Conservation (phyloP, 2,797 vertebrate genomes). For the Trachurus trachurus region DNA sequence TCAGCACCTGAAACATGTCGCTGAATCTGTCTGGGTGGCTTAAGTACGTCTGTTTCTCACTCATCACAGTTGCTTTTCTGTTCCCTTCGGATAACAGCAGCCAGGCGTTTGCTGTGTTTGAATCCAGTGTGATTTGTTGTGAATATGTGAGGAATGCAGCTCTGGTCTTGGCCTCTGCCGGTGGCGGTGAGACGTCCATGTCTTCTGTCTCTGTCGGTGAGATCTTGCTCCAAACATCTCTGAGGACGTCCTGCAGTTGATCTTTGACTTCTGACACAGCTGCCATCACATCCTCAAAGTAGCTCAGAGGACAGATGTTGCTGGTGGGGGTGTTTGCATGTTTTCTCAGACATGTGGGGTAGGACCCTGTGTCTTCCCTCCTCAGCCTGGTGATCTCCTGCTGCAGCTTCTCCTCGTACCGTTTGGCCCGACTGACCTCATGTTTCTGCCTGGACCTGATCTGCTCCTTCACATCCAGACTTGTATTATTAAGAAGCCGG, state of each 20-base stretch:
- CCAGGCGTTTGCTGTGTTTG: conserved; percentile 8
- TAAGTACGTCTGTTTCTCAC: not conserved
- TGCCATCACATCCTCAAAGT: not conserved
- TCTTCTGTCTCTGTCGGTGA: not conserved
- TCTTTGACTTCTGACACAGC: conserved; percentile 24
- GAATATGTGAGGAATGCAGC: conserved; percentile 13
- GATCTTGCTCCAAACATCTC: conserved; percentile 1
- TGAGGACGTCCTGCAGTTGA: conserved; percentile 21
- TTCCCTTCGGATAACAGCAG: conserved; percentile 7
- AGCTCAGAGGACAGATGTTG: not conserved
- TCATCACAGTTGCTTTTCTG: conserved; percentile 25
- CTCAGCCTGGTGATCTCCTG: conserved; percentile 24
- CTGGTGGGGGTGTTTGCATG: not conserved
- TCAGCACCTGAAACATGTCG: conserved; percentile 38
- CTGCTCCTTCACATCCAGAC: conserved; percentile 25
- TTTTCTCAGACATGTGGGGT: not conserved
- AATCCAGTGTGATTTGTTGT: conserved; percentile 31
- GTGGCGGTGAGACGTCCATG: not conserved
- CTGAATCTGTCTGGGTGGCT: conserved; percentile 31
- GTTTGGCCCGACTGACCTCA: not conserved
- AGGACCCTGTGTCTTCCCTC: conserved; percentile 21
- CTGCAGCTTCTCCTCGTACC: not conserved
- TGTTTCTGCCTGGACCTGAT: conserved; percentile 31
- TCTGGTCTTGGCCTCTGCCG: conserved; percentile 17
- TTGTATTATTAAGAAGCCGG: conserved; percentile 5